Percentiles rank a stretch among this genome's conserved stretches.
Evolutionary conservation across 2,113 vertebrate species (phyloP).

Genomic region (Cyphomyrus plagiostoma): DNA sequence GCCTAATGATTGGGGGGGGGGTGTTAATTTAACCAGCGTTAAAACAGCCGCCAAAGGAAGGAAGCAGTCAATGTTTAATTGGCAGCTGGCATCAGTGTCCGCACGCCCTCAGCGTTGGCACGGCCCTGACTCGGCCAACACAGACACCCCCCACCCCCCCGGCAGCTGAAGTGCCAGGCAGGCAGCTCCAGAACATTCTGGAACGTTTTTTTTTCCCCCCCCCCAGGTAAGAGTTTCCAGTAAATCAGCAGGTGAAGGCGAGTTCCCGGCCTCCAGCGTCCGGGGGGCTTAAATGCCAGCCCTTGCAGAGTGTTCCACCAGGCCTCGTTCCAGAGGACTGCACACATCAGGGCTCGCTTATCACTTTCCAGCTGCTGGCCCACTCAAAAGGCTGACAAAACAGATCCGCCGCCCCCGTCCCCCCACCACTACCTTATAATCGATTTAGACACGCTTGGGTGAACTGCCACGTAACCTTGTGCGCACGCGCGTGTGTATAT

Average conservation of each 20-base stretch:
- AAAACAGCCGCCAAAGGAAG: neutral
- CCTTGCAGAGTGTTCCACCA: neutral
- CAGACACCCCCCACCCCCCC: neutral
- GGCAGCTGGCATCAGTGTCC: neutral
- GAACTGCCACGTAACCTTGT: neutral
- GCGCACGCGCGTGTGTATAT: neutral
- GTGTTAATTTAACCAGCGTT: neutral
- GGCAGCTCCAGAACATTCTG: neutral
- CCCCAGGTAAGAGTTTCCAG: neutral
- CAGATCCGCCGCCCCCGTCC: neutral
- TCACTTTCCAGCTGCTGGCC: neutral
- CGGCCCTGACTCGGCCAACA: neutral
- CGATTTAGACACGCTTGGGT: neutral
- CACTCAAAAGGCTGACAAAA: neutral
- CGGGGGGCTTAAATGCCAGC: neutral
- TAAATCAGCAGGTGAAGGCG: neutral
- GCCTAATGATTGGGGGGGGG: neutral
- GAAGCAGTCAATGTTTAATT: neutral
- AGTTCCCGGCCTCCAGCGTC: neutral
- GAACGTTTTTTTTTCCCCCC: neutral
- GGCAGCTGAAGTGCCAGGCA: neutral
- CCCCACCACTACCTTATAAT: neutral
- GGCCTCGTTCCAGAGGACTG: slow-evolving; percentile 1
- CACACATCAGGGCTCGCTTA: neutral
- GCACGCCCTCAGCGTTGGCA: neutral